phyloP scores from a whole-genome alignment of 2,888 invertebrate genomes.

The Oegoconia quadripuncta region DNA sequence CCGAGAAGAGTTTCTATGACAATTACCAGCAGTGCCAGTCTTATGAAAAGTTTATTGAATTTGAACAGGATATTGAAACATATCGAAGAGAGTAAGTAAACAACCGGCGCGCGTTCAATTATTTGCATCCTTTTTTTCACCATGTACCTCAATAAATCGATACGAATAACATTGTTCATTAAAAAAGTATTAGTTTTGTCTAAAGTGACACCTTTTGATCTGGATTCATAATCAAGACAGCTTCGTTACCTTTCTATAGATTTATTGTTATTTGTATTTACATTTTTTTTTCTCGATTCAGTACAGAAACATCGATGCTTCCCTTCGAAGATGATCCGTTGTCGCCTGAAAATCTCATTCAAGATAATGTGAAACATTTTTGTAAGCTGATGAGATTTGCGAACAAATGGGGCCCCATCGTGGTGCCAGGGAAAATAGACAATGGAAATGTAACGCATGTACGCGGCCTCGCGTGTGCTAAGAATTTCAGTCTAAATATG shows the following conservation, averaged over 20 bases:
- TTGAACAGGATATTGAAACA: conserved; percentile 30
- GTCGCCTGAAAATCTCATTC: conserved; percentile 74
- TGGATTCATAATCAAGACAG: no score
- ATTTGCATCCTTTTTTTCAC: no score
- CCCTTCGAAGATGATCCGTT: conserved; percentile 69
- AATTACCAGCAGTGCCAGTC: conserved; percentile 55
- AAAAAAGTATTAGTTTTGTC: no score
- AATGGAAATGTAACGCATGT: conserved; percentile 46
- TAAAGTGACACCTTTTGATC: no score
- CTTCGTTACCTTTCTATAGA: no score
- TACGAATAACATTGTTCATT: no score
- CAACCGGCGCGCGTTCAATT: not conserved
- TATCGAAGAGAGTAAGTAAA: conserved; percentile 42
- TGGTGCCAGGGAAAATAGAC: conserved; percentile 40
- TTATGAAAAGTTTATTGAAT: conserved; percentile 40
- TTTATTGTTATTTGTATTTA: not conserved
- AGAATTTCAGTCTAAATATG: conserved; percentile 56
- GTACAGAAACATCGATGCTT: conserved; percentile 66
- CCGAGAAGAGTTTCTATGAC: conserved; percentile 56
- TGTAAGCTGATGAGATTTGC: conserved; percentile 64
- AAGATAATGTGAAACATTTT: conserved; percentile 54
- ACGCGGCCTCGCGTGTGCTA: conserved; percentile 68
- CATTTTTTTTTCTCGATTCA: conserved; percentile 22
- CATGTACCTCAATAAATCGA: no score
- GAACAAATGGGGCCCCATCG: conserved; percentile 49